Percentiles rank a stretch among this genome's conserved stretches.
Evolutionary conservation across 2,113 vertebrate species (phyloP).

Genomic region (Cyprinodon variegatus): DNA sequence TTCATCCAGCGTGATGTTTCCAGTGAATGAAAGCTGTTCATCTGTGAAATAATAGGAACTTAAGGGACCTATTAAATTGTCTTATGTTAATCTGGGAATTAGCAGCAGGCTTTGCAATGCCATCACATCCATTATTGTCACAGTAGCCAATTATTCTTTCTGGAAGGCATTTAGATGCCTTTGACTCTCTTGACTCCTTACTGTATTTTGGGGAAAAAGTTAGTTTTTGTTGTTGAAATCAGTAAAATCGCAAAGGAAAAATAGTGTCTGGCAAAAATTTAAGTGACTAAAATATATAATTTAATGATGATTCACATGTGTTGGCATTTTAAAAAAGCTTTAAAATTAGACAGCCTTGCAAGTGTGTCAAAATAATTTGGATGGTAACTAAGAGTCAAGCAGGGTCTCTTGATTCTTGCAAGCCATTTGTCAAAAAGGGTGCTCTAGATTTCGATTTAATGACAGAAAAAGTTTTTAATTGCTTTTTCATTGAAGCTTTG

Average conservation of each 20-base stretch:
- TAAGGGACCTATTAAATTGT: conserved; percentile 58
- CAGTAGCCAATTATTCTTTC: conserved; percentile 51
- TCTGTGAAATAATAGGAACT: conserved; percentile 60
- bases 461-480: conserved; percentile 40
- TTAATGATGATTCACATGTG: conserved; percentile 37
- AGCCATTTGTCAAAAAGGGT: conserved; percentile 61
- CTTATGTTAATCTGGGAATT: conserved; percentile 59
- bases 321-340: conserved; percentile 38
- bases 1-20: conserved; percentile 47
- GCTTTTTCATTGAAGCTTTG: conserved; percentile 15
- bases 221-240: conserved; percentile 11
- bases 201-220: not conserved
- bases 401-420: conserved; percentile 28
- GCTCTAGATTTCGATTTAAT: conserved; percentile 26
- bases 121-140: conserved; percentile 54
- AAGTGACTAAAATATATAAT: conserved; percentile 26
- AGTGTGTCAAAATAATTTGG: conserved; percentile 62
- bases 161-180: conserved; percentile 28
- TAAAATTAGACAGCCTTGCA: conserved; percentile 48
- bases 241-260: conserved; percentile 15
- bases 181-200: conserved; percentile 13
- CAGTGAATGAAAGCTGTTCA: conserved; percentile 55
- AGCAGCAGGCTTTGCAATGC: conserved; percentile 53
- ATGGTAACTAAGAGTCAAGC: conserved; percentile 66
- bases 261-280: conserved; percentile 20